Percentiles rank a stretch among this genome's conserved stretches.
Conservation (phyloP, 1,140 invertebrate species). For the Lepidurus packardi region DNA sequence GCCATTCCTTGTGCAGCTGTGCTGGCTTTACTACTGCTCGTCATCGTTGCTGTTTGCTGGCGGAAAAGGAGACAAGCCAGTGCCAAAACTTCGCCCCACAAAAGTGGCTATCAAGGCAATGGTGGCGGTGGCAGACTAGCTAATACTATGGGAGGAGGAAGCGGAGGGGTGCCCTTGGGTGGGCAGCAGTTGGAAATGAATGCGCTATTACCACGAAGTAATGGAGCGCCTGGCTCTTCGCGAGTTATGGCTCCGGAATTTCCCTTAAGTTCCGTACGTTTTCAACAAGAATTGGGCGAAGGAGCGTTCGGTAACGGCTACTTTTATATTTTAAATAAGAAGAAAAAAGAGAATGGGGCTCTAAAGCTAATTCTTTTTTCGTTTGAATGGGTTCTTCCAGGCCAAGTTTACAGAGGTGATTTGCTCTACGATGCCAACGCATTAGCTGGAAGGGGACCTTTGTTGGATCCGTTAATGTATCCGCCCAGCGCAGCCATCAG, state of each 20-base stretch:
- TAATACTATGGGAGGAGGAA: constrained; percentile 22
- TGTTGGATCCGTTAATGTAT: constrained; percentile 53
- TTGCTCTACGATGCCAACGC: constrained; percentile 52
- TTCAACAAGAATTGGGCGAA: constrained; percentile 90
- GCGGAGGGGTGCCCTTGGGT: constrained; percentile 27
- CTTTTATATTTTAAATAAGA: background rate
- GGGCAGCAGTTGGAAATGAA: constrained; percentile 71
- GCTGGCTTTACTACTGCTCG: constrained; percentile 48
- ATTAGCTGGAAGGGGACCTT: constrained; percentile 35
- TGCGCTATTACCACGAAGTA: constrained; percentile 53
- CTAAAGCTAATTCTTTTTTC: background rate
- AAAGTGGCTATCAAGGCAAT: constrained; percentile 25
- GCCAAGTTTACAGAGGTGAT: constrained; percentile 90
- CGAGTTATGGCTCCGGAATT: constrained; percentile 46
- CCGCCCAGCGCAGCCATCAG: constrained; percentile 52
- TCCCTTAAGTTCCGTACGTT: constrained; percentile 72
- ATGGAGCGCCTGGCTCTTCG: constrained; percentile 38
- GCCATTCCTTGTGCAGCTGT: constrained; percentile 50
- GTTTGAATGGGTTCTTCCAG: constrained; percentile 42
- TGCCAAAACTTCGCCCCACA: constrained; percentile 30
- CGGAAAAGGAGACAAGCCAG: constrained; percentile 33
- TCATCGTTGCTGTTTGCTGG: constrained; percentile 46
- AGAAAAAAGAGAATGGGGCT: background rate
- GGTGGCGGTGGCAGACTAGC: constrained; percentile 17
- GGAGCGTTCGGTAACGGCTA: constrained; percentile 79